Percentiles rank a stretch among this genome's conserved stretches.
Conservation (phyloP, 2,797 vertebrate genomes). For the Podarcis lilfordi region DNA sequence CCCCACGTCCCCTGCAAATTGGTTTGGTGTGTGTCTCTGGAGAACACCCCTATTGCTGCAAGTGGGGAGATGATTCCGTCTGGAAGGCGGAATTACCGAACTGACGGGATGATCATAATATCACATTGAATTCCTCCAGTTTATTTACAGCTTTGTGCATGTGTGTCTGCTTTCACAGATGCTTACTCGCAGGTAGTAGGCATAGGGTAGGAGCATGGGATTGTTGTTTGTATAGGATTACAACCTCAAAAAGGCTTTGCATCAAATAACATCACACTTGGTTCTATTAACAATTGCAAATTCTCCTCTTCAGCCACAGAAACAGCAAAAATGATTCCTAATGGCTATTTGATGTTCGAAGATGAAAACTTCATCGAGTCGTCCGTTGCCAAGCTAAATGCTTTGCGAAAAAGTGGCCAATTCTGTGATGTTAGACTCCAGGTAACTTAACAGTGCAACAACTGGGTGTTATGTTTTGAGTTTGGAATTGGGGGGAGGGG, state of each 20-base stretch:
- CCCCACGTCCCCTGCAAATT: too few species aligned
- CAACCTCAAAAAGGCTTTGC: background rate
- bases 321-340: constrained; percentile 92
- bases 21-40: too few species aligned
- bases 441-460: constrained; percentile 78
- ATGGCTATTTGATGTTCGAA: constrained; percentile 98
- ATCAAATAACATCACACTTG: background rate
- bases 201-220: too few species aligned
- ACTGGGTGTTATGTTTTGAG: background rate
- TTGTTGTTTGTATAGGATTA: background rate
- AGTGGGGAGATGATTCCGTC: too few species aligned
- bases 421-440: constrained; percentile 98
- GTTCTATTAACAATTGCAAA: background rate
- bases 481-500: background rate
- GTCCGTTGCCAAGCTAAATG: constrained; percentile 98
- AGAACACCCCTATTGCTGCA: too few species aligned
- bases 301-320: constrained; percentile 57
- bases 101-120: too few species aligned
- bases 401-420: constrained; percentile 97
- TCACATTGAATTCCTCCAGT: too few species aligned
- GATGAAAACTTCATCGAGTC: constrained; percentile 98
- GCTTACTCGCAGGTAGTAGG: background rate
- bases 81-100: too few species aligned
- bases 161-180: background rate
- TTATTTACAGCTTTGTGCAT: background rate